Evolutionary conservation across 2,797 vertebrate species (phyloP), one percentile per base, ranked within the genome.

Genomic region (Eulemur albifrons): DNA sequence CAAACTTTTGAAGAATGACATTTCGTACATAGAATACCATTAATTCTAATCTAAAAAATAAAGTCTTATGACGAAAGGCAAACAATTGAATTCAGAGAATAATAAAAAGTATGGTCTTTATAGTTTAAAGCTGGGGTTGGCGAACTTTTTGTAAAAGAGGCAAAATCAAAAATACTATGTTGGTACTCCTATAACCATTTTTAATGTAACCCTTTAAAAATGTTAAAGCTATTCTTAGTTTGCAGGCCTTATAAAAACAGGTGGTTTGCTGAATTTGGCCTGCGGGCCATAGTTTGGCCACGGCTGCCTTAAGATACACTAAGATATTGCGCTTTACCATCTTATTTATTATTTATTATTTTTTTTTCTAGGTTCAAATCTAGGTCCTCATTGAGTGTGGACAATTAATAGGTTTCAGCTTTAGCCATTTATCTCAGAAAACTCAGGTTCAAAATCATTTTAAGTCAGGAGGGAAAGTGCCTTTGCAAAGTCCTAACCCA

Each of bases 351-450:
- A 32, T 52, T 59, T 76, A 9, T 38, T 75, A 32, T 75, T 91
- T 67, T 76, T 84, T 76, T 35, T 35, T 10, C n/a, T 25, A 40
- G 20, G 38, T 85, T 72, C 13, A 45, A 23, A 63, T 87, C 10
- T 83, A 4, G 38, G 9, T 13, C 35, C 70, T 8, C 12, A 5
- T 21, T 76, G 57, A 77, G 72, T 73, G 4, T 14, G 1, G 35
- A 2, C 7, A 59, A 35, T 61, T 48, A 35, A 30, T 89, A 23
- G 2, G 32, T 43, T 97, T 93, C 20, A 45, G 11, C 52, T 65
- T 82, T 69, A 88, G 32, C 25, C 10, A 38, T 96, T 81, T 69
- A 72, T 40, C 20, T 97, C n/a, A 43, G 45, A 97, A 91, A 94
- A 77, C n/a, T 82, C n/a, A 92, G 25, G 0, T 90, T 96, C 15